Percentiles rank a stretch among this genome's conserved stretches.
phyloP scores from a whole-genome alignment of 2,888 invertebrate genomes.

The Spisula subtruncata region DNA sequence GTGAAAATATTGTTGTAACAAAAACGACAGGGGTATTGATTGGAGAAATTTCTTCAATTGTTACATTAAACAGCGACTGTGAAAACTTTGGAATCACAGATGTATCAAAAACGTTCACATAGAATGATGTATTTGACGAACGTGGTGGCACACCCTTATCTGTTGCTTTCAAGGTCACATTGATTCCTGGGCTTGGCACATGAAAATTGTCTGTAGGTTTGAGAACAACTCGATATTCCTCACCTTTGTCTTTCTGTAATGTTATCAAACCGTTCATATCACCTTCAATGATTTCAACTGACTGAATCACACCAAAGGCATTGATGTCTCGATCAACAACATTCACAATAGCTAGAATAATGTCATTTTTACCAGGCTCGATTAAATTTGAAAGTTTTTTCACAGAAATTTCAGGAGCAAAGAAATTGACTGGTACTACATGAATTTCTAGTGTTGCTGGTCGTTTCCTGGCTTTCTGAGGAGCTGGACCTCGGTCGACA shows the following conservation, averaged over 20 bases:
- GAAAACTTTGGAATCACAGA: conserved; percentile 93
- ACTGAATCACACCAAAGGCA: conserved; percentile 93
- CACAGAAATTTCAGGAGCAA: conserved; percentile 94
- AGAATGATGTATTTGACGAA: conserved; percentile 89
- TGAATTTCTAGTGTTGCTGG: conserved; percentile 91
- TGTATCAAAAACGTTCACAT: conserved; percentile 93
- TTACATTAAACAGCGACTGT: conserved; percentile 94
- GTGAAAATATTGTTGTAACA: conserved; percentile 95
- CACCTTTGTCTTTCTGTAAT: conserved; percentile 88
- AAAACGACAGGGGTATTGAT: conserved; percentile 94
- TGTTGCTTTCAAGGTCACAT: conserved; percentile 94
- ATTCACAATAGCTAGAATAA: conserved; percentile 95
- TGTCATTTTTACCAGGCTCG: conserved; percentile 92
- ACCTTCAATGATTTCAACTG: conserved; percentile 92
- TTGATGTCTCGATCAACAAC: conserved; percentile 95
- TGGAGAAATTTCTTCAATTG: conserved; percentile 95
- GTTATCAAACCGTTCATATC: conserved; percentile 96
- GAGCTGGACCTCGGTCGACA: conserved; percentile 93
- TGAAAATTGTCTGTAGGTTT: conserved; percentile 93
- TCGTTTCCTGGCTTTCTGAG: conserved; percentile 86
- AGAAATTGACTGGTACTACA: conserved; percentile 92
- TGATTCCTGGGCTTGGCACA: conserved; percentile 93
- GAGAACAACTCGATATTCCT: conserved; percentile 92
- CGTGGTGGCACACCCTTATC: conserved; percentile 91
- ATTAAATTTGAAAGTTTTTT: conserved; percentile 92